Percentiles rank a stretch among this genome's conserved stretches.
Evolutionary conservation across 2,888 invertebrate species (phyloP).

Genomic region (Palloptera scutellata): DNA sequence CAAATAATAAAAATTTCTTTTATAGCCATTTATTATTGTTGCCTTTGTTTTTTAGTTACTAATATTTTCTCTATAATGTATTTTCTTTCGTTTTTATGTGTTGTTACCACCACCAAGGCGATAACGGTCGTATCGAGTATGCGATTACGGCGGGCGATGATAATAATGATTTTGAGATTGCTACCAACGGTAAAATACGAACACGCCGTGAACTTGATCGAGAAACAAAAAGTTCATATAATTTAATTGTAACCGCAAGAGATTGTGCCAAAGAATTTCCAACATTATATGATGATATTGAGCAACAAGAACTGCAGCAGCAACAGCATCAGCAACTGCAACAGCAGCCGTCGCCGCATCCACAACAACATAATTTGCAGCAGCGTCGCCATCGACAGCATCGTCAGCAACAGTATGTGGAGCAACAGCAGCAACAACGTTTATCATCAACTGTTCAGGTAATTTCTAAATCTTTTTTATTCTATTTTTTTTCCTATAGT

Average conservation of each 20-base stretch:
- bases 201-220: constrained; percentile 81
- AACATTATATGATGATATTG: constrained; percentile 34
- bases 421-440: constrained; percentile 69
- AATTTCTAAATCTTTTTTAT: constrained; percentile 30
- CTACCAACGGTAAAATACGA: constrained; percentile 83
- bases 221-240: constrained; percentile 82
- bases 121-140: constrained; percentile 85
- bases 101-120: constrained; percentile 68
- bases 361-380: constrained; percentile 40
- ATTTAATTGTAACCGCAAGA: constrained; percentile 83
- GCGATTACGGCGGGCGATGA: constrained; percentile 85
- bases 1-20: neutral
- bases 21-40: neutral
- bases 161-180: constrained; percentile 79
- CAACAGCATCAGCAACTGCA: constrained; percentile 34
- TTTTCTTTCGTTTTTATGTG: constrained; percentile 27
- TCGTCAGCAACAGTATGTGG: constrained; percentile 57
- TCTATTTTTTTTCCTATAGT: neutral
- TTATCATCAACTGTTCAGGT: constrained; percentile 88
- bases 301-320: constrained; percentile 19
- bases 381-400: constrained; percentile 46
- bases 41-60: constrained; percentile 18
- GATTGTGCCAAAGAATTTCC: constrained; percentile 79
- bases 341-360: constrained; percentile 38
- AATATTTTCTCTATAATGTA: constrained; percentile 27